Evolutionary conservation across 2,113 vertebrate species (phyloP), one percentile per base, ranked within the genome.

Genomic region (Hoplias malabaricus): DNA sequence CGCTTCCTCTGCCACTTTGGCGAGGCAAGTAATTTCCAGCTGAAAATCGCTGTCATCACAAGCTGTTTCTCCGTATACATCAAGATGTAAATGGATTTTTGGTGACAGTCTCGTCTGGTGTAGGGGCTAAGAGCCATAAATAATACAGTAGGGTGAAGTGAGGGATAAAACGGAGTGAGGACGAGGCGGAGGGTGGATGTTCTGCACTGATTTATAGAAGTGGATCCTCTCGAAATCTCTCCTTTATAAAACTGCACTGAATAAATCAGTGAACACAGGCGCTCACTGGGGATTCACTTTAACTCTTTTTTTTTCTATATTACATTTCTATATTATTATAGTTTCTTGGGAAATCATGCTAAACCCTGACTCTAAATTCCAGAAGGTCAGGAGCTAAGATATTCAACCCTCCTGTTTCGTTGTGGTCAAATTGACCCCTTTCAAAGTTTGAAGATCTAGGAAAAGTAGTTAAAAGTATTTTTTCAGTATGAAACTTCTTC

Each of bases 71-170:
- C 65, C 69, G 34, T 71, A 68, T 77, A 40, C 67, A 73, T 78
- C 70, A 73, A 43, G 73, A 80, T 83, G 78, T 77, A 70, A 80
- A 83, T 83, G 23, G 56, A 50, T 68, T 80, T 77, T 73, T 73
- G 54, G 69, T 80, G 78, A 80, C 69, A 80, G 27, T 77, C 61
- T 59, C n/a, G 65, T 80, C 82, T 83, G 31, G 54, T 50, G 50
- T 33, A 71, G 50, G 59, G 40, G 65, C 40, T 71, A 75, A 84
- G 83, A 87, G 62, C 73, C 31, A 50, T 82, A 66, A 14, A 73
- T 81, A 83, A 82, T 72, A 82, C 82, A 76, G 34, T 48, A 43
- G 54, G 53, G 73, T 59, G 79, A 73, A 74, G 82, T 9, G 16
- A 34, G 2, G 2, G 29, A 14, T 12, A 14, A 13, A 7, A 59